Evolutionary conservation across 2,888 invertebrate species (phyloP).

Genomic region (Lampropteryx suffumata): DNA sequence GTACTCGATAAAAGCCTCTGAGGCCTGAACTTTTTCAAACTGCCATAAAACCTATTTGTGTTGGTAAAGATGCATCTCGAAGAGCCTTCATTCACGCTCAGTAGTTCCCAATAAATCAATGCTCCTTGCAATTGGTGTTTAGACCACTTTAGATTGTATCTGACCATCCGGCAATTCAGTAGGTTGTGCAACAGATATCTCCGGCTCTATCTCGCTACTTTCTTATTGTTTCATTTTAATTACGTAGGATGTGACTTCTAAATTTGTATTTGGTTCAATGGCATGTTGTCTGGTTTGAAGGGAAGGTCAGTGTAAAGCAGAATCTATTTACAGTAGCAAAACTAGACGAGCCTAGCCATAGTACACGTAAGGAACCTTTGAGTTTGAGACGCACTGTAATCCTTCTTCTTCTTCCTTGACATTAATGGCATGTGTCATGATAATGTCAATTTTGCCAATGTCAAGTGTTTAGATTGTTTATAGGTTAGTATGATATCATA

Average conservation of each 20-base stretch:
- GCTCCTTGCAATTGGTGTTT: conserved; percentile 61
- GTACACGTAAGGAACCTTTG: no score
- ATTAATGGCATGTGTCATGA: no score
- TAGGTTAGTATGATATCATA: no score
- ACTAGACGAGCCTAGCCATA: no score
- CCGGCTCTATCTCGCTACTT: conserved; percentile 53
- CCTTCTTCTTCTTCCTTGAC: no score
- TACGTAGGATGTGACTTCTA: conserved; percentile 49
- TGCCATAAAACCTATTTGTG: no score
- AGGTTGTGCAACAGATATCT: conserved; percentile 62
- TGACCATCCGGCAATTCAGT: conserved; percentile 75
- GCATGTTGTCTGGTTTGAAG: conserved; percentile 39
- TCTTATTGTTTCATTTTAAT: conserved; percentile 78
- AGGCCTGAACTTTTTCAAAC: no score
- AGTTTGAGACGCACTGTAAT: no score
- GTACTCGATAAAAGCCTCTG: no score
- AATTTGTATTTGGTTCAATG: conserved; percentile 59
- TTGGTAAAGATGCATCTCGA: not conserved
- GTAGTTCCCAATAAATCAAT: conserved; percentile 56
- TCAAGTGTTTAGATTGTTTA: no score
- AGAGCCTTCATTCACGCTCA: conserved; percentile 12
- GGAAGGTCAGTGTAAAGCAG: conserved; percentile 32
- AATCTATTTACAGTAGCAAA: no score
- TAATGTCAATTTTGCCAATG: no score
- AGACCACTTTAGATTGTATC: conserved; percentile 58